Evolutionary conservation across 2,113 vertebrate genomes (phyloP).

Genomic region (Canis aureus): DNA sequence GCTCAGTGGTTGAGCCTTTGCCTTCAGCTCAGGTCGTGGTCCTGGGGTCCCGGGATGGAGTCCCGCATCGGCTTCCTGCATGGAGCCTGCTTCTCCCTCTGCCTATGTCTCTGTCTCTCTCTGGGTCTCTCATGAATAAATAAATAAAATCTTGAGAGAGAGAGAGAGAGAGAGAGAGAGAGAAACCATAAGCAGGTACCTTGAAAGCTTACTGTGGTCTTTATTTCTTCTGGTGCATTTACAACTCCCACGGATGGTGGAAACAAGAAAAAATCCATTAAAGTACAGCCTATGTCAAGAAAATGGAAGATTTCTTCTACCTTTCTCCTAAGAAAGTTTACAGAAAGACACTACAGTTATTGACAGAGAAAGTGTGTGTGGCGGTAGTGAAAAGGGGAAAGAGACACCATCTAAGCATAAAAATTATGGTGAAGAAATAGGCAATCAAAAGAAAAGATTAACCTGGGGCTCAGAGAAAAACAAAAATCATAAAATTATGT

Average conservation of each 20-base stretch:
- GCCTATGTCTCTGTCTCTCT: too few relatives aligned
- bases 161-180: neutral
- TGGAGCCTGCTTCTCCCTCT: too few relatives aligned
- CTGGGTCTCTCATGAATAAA: too few relatives aligned
- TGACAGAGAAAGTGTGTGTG: neutral
- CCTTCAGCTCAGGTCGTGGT: too few relatives aligned
- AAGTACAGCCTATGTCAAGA: neutral
- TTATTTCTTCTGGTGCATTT: neutral
- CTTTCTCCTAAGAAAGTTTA: neutral
- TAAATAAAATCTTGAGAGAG: too few relatives aligned
- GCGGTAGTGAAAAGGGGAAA: neutral
- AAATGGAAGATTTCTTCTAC: neutral
- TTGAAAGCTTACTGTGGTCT: neutral
- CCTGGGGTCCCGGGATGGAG: too few relatives aligned
- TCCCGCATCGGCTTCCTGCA: too few relatives aligned
- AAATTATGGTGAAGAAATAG: neutral
- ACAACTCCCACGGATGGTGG: neutral
- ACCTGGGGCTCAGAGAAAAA: neutral
- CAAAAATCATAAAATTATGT: neutral
- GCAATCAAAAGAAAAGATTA: constrained; percentile 18
- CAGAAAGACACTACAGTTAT: neutral
- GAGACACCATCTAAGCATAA: neutral
- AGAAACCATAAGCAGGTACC: neutral
- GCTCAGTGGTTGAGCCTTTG: too few relatives aligned
- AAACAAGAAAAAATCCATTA: constrained; percentile 23